Evolutionary conservation across 1,140 invertebrate genomes (phyloP).

Genomic region (Sesamia nonagrioides): DNA sequence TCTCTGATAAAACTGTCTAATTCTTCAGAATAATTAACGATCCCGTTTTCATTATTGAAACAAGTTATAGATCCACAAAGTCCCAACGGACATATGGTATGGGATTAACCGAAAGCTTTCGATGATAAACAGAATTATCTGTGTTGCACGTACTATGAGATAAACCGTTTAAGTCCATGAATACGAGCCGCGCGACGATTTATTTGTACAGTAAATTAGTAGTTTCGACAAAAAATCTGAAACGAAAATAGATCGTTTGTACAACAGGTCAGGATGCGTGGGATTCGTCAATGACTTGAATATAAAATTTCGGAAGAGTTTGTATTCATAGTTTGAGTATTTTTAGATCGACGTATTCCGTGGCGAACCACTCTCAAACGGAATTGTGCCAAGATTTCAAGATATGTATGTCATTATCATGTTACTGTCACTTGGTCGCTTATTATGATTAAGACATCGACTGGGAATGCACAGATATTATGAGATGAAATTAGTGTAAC

Average conservation of each 20-base stretch:
- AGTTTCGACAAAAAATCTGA: constrained; percentile 4
- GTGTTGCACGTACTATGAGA: not conserved
- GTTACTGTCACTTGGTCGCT: constrained; percentile 20
- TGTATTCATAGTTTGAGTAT: constrained; percentile 6
- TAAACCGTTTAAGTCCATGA: constrained; percentile 26
- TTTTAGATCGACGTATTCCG: not conserved
- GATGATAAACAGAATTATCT: not conserved
- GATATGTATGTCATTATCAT: constrained; percentile 30
- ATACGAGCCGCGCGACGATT: constrained; percentile 5
- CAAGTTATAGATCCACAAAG: constrained; percentile 17
- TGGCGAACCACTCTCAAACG: constrained; percentile 4
- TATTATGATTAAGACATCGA: constrained; percentile 1
- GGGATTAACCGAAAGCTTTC: constrained; percentile 27
- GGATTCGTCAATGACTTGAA: not conserved
- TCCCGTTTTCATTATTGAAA: constrained; percentile 18
- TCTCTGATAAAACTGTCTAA: too few species aligned
- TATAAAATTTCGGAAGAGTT: not conserved
- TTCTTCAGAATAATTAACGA: constrained; percentile 4
- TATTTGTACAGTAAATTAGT: constrained; percentile 16
- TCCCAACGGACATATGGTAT: not conserved
- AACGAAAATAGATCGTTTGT: not conserved
- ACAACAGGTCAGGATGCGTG: not conserved
- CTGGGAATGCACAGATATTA: not conserved
- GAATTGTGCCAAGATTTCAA: constrained; percentile 23
- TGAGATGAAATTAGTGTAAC: constrained; percentile 1